phyloP scores from a whole-genome alignment of 2,113 vertebrate genomes.

The Athene noctua region DNA sequence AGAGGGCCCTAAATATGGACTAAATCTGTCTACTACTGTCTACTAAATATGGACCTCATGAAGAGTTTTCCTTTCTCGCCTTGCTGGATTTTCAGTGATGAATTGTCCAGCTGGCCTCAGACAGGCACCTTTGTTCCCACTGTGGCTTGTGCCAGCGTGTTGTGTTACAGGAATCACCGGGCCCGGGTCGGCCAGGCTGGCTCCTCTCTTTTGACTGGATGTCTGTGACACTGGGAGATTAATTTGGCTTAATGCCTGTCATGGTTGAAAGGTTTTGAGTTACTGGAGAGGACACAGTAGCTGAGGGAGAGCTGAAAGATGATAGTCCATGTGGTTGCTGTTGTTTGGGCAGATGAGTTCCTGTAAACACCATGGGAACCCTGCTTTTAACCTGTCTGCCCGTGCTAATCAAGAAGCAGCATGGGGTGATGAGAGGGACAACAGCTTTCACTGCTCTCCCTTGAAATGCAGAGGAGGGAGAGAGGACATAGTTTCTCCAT shows the following conservation, averaged over 20 bases:
- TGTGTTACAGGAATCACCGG: rapidly evolving
- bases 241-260: background rate
- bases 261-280: background rate
- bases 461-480: background rate
- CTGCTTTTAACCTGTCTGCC: background rate
- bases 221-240: background rate
- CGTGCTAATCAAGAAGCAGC: background rate
- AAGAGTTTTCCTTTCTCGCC: background rate
- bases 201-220: background rate
- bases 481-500: background rate
- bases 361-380: background rate
- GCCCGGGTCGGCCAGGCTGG: background rate
- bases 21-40: too few species aligned
- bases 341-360: background rate
- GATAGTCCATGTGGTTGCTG: background rate
- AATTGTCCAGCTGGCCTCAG: background rate
- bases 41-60: background rate
- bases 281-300: background rate
- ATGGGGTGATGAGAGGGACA: background rate
- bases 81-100: background rate
- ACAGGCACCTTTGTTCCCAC: background rate
- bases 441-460: background rate
- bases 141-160: rapidly evolving
- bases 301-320: background rate
- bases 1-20: background rate